phyloP scores from a whole-genome alignment of 2,113 vertebrate species.

The Aegithalos caudatus region DNA sequence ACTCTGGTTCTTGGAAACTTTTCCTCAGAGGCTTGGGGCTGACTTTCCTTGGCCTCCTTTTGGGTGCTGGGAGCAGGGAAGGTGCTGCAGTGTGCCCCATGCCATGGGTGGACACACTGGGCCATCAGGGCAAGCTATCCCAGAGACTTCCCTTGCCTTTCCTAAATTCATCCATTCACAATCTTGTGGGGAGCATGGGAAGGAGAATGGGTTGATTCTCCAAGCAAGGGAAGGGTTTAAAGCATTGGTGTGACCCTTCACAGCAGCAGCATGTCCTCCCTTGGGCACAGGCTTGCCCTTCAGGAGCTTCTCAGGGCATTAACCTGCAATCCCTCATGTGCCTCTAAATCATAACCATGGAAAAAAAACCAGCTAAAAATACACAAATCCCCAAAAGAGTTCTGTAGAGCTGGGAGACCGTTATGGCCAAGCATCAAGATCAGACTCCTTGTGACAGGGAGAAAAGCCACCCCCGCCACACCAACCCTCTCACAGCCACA shows the following conservation, averaged over 20 bases:
- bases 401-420: neutral
- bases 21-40: rapidly evolving
- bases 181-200: neutral
- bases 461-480: neutral
- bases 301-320: slow-evolving; percentile 45
- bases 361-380: neutral
- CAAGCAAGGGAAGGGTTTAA: slow-evolving; percentile 14
- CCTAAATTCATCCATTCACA: neutral
- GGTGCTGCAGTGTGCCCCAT: rapidly evolving
- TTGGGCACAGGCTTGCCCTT: slow-evolving; percentile 41
- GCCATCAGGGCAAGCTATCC: rapidly evolving
- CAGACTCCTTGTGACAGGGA: rapidly evolving
- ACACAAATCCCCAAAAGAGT: neutral
- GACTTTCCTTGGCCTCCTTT: neutral
- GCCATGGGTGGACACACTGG: rapidly evolving
- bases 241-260: slow-evolving; percentile 43
- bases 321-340: neutral
- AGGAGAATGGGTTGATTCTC: neutral
- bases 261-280: slow-evolving; percentile 48
- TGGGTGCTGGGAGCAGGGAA: rapidly evolving
- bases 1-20: neutral
- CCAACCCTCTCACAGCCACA: neutral
- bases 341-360: slow-evolving; percentile 34
- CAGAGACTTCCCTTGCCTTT: neutral
- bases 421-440: neutral